A percentile compares a stretch with the other conserved stretches of the same genome.
Evolutionary conservation across 1,140 invertebrate genomes (phyloP).

Genomic region (Pseudomyrmex sp.): DNA sequence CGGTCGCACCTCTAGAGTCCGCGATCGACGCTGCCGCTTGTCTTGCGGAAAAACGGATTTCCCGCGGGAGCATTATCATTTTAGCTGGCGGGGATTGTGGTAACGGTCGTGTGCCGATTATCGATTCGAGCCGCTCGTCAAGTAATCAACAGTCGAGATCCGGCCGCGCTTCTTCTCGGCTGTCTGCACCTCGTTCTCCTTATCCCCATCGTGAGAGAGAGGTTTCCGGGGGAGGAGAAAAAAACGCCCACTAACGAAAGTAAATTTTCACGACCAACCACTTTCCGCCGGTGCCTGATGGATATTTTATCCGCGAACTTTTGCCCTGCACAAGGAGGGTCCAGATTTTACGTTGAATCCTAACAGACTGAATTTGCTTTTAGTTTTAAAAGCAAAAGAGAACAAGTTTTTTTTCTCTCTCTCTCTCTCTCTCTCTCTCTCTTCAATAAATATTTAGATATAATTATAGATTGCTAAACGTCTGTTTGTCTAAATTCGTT

Average conservation of each 20-base stretch:
- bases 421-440: background rate
- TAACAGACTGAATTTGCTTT: background rate
- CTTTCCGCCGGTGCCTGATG: constrained; percentile 15
- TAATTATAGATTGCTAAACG: background rate
- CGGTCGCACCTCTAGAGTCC: too few relatives aligned
- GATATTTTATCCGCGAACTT: constrained; percentile 18
- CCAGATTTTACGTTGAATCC: constrained; percentile 11
- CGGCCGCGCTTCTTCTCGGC: constrained; percentile 18
- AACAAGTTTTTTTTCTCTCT: background rate
- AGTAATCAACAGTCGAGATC: constrained; percentile 65
- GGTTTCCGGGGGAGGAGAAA: constrained; percentile 5
- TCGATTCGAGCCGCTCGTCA: constrained; percentile 68
- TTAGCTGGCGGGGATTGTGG: constrained; percentile 63
- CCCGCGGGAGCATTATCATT: constrained; percentile 68
- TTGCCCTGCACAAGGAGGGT: background rate
- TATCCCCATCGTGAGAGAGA: too few relatives aligned
- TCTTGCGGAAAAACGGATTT: constrained; percentile 55
- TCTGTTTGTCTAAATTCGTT: background rate
- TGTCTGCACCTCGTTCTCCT: constrained; percentile 1
- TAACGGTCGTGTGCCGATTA: constrained; percentile 55
- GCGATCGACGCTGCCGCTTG: background rate
- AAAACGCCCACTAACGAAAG: constrained; percentile 49
- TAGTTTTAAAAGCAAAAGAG: too few relatives aligned
- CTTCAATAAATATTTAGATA: background rate
- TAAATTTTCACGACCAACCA: constrained; percentile 49